A percentile compares a stretch with the other conserved stretches of the same genome.
Evolutionary conservation across 2,888 invertebrate genomes (phyloP).

Genomic region (Agrotis exclamationis): DNA sequence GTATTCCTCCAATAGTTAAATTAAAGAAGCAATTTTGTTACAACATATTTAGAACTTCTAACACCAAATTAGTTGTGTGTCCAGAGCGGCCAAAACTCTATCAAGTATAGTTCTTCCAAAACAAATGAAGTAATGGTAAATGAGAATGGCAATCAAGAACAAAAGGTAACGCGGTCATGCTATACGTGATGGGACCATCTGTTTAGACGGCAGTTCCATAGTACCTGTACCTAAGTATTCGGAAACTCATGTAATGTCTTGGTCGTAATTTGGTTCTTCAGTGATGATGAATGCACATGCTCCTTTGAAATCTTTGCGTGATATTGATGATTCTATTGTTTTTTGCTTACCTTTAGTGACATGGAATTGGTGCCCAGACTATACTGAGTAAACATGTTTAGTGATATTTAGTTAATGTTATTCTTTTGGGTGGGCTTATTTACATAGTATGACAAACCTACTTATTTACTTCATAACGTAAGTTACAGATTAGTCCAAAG

Average conservation of each 20-base stretch:
- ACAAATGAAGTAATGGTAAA: conserved; percentile 59
- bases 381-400: conserved; percentile 59
- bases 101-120: conserved; percentile 44
- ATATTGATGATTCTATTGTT: conserved; percentile 37
- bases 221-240: conserved; percentile 28
- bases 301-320: conserved; percentile 51
- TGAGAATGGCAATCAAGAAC: conserved; percentile 64
- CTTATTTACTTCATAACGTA: not conserved
- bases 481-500: conserved; percentile 21
- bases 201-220: conserved; percentile 46
- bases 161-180: conserved; percentile 73
- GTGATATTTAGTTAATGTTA: conserved; percentile 48
- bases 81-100: conserved; percentile 53
- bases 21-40: not conserved
- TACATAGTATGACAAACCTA: conserved; percentile 36
- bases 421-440: conserved; percentile 35
- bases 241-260: conserved; percentile 32
- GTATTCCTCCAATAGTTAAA: not conserved
- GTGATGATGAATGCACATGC: conserved; percentile 55
- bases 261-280: conserved; percentile 50
- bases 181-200: conserved; percentile 56
- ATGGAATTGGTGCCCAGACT: conserved; percentile 54
- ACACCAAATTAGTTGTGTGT: not conserved
- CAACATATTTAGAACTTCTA: not conserved
- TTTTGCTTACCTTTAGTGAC: conserved; percentile 52